phyloP scores from a whole-genome alignment of 1,140 invertebrate species.

The Manduca sexta region DNA sequence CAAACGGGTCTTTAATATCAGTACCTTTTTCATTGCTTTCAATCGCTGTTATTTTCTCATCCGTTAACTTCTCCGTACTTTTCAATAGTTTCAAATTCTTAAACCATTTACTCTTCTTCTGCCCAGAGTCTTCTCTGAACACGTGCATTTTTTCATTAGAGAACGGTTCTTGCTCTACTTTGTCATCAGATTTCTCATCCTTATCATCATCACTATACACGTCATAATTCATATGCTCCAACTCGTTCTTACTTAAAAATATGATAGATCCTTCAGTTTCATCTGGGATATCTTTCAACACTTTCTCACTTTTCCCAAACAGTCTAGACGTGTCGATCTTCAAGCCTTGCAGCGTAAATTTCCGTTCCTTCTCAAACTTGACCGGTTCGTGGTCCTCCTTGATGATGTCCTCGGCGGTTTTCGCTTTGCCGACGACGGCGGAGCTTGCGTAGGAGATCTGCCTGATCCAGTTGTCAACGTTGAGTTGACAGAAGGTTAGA shows the following conservation, averaged over 20 bases:
- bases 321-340: slow-evolving; percentile 68
- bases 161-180: slow-evolving; percentile 57
- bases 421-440: slow-evolving; percentile 58
- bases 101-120: slow-evolving; percentile 76
- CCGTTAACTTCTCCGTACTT: slow-evolving; percentile 57
- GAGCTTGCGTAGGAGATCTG: slow-evolving; percentile 70
- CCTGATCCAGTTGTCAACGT: slow-evolving; percentile 74
- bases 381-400: slow-evolving; percentile 71
- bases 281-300: slow-evolving; percentile 75
- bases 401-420: slow-evolving; percentile 63
- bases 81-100: slow-evolving; percentile 70
- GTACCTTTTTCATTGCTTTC: slow-evolving; percentile 59
- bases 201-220: slow-evolving; percentile 71
- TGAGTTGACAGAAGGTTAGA: slow-evolving; percentile 77
- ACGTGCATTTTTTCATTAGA: slow-evolving; percentile 75
- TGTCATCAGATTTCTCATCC: slow-evolving; percentile 56
- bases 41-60: slow-evolving; percentile 60
- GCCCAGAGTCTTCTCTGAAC: slow-evolving; percentile 68
- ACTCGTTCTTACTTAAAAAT: slow-evolving; percentile 76
- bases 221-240: slow-evolving; percentile 74
- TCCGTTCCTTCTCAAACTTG: slow-evolving; percentile 70
- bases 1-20: slow-evolving; percentile 68
- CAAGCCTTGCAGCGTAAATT: slow-evolving; percentile 71
- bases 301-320: slow-evolving; percentile 69
- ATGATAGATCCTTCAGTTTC: slow-evolving; percentile 77